Conservation (phyloP, 2,113 vertebrate species). For the Mugil cephalus region DNA sequence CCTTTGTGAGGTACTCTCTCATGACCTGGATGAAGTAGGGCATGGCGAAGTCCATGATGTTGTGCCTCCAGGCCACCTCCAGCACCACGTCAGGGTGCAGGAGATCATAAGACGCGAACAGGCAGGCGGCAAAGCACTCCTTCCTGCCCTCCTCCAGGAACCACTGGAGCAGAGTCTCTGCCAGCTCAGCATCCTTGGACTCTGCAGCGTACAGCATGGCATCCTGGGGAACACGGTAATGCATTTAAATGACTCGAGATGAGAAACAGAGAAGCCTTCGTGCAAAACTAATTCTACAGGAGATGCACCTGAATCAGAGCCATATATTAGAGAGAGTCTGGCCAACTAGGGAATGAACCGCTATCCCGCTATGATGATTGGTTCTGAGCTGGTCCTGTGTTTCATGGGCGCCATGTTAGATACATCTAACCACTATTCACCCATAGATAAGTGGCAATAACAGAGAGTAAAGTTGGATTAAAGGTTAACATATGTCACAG, state of each 20-base stretch:
- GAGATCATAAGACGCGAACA: conserved; percentile 91
- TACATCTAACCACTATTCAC: no score
- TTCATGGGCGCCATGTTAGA: no score
- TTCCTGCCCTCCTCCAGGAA: conserved; percentile 91
- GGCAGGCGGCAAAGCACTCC: conserved; percentile 91
- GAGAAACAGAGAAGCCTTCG: background rate
- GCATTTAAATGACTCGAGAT: background rate
- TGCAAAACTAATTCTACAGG: no score
- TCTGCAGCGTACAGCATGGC: conserved; percentile 92
- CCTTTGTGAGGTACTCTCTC: conserved; percentile 92
- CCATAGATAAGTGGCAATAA: no score
- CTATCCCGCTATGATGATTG: no score
- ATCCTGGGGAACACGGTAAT: conserved; percentile 79
- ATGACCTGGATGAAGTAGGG: conserved; percentile 94
- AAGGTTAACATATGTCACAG: no score
- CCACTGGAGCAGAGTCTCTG: conserved; percentile 91
- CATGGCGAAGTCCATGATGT: conserved; percentile 91
- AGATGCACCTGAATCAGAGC: no score
- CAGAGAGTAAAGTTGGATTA: no score
- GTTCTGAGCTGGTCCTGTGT: no score
- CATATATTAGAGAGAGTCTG: no score
- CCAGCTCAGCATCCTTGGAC: conserved; percentile 89
- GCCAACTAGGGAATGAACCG: no score
- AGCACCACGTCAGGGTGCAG: conserved; percentile 91
- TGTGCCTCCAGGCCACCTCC: conserved; percentile 92